Conservation (phyloP, 2,113 vertebrate genomes). For the Edolisoma coerulescens region DNA sequence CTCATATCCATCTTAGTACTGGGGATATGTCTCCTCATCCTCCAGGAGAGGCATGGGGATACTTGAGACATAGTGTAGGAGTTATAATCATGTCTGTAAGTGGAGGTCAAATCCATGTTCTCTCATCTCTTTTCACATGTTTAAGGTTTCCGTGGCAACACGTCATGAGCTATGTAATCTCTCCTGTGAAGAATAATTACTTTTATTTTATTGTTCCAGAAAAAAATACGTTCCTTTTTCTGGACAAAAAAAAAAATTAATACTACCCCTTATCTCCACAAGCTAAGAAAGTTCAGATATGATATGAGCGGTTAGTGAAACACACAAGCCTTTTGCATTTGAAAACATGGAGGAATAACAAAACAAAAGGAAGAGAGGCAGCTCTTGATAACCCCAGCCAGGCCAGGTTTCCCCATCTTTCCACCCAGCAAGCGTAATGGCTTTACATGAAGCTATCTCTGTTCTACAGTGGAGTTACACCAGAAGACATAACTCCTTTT, state of each 20-base stretch:
- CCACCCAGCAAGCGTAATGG: neutral
- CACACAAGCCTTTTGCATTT: neutral
- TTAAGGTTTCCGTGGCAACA: conserved; percentile 15
- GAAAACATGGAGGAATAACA: neutral
- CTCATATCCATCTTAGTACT: conserved; percentile 33
- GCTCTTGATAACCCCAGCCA: neutral
- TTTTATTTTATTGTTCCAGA: neutral
- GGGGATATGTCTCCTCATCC: neutral
- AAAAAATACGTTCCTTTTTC: neutral
- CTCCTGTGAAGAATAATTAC: conserved; percentile 42
- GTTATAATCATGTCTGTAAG: conserved; percentile 62
- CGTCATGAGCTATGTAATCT: conserved; percentile 52
- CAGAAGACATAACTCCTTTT: neutral
- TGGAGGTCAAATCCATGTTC: conserved; percentile 62
- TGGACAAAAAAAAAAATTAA: neutral
- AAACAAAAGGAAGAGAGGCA: neutral
- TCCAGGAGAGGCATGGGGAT: conserved; percentile 3
- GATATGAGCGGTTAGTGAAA: neutral
- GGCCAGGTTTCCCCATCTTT: neutral
- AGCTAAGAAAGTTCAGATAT: neutral
- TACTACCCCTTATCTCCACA: neutral
- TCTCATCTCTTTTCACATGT: conserved; percentile 3
- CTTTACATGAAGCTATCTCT: neutral
- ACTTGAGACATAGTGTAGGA: neutral
- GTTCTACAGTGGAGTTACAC: neutral